Percentiles rank a stretch among this genome's conserved stretches.
phyloP scores from a whole-genome alignment of 1,140 invertebrate genomes.

The Macrotrachela quadricornifera region DNA sequence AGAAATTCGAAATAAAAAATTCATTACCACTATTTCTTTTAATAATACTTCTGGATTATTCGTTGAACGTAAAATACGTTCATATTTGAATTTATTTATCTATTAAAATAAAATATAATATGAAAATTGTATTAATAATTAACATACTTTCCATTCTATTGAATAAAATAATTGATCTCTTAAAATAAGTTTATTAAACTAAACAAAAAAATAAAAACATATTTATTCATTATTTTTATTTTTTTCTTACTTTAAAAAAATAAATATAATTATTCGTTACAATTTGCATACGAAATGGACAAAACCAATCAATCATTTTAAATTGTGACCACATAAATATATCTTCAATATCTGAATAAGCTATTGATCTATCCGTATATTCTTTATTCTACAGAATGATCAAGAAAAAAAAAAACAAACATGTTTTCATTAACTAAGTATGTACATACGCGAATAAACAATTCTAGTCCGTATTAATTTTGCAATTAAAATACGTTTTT shows the following conservation, averaged over 20 bases:
- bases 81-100: constrained; percentile 53
- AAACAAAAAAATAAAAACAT: constrained; percentile 17
- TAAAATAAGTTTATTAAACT: constrained; percentile 52
- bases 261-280: constrained; percentile 53
- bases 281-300: constrained; percentile 56
- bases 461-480: no score
- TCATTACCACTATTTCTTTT: constrained; percentile 53
- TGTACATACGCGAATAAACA: no score
- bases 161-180: constrained; percentile 65
- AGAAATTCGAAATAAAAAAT: not conserved
- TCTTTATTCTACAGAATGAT: constrained; percentile 40
- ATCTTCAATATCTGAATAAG: constrained; percentile 53
- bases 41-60: constrained; percentile 49
- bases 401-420: no score
- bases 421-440: no score
- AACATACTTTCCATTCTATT: constrained; percentile 46
- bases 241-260: constrained; percentile 40
- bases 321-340: constrained; percentile 53
- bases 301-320: constrained; percentile 39
- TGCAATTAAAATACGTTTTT: no score
- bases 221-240: no score
- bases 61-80: constrained; percentile 43
- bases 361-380: constrained; percentile 44
- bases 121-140: no score
- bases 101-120: no score